Evolutionary conservation across 2,113 vertebrate species (phyloP), one percentile per base, ranked within the genome.

Genomic region (Nicator chloris): DNA sequence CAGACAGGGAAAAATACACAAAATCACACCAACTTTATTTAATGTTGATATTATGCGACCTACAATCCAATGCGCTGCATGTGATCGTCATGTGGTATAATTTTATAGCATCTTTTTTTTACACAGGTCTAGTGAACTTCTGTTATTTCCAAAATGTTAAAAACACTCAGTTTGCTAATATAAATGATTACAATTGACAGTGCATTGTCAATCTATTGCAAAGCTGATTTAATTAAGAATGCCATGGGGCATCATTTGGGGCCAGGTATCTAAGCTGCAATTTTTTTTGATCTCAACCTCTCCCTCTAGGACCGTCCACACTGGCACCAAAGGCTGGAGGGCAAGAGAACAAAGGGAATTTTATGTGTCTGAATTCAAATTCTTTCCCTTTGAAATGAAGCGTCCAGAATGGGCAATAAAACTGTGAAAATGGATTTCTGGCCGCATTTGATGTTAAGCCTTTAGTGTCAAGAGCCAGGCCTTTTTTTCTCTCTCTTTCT

Each of bases 391-490:
- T 98, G 98, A 98, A 99, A 98, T 97, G 97, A 98, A 98, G 98
- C 98, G 95, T 98, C 98, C 97, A 95, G 98, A 98, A 98, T 98
- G 99, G 99, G 98, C 99, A 98, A 98, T 98, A 98, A 98, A 98
- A 98, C 98, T 98, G 98, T 98, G 98, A 98, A 99, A 99, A 99
- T 98, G 98, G 98, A 99, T 99, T 99, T 99, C 98, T 98, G 97
- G 98, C 98, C 98, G 98, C 97, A 99, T 99, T 99, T 99, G 99
- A 99, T 99, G 99, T 99, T 98, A 98, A 99, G 98, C 99, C 98
- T 99, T 98, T 97, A 98, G 98, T 98, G 99, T 98, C 98, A 98
- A 98, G 98, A 96, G 98, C 98, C 96, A 93, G 97, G 97, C 93
- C 97, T 97, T 97, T 97, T 96, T 97, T 96, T 90, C 92, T 92